Evolutionary conservation across 2,888 invertebrate genomes (phyloP).

Genomic region (Anthophora plumipes): DNA sequence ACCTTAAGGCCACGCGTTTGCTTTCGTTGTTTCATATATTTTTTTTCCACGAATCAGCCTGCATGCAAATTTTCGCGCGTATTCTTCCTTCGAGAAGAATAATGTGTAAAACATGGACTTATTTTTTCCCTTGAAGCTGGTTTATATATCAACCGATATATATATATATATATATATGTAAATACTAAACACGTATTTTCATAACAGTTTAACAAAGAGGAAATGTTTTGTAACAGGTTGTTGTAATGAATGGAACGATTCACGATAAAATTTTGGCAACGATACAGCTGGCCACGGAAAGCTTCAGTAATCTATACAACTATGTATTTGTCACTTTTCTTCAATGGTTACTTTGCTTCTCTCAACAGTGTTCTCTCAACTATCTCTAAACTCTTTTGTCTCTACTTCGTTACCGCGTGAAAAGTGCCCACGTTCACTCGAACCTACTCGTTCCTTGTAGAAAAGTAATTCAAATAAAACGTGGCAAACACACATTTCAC

Average conservation of each 20-base stretch:
- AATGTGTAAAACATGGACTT: no score
- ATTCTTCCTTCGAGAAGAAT: background rate
- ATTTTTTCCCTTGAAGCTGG: no score
- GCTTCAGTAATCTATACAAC: conserved; percentile 11
- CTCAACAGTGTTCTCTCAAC: background rate
- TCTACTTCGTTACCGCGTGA: background rate
- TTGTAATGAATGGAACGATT: conserved; percentile 75
- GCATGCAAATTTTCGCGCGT: background rate
- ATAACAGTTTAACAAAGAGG: background rate
- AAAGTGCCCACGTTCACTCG: background rate
- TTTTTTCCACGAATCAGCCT: conserved; percentile 9
- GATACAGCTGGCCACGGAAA: conserved; percentile 75
- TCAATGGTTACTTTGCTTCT: background rate
- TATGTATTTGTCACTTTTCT: conserved; percentile 28
- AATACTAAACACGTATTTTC: no score
- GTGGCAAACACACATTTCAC: background rate
- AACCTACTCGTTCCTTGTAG: background rate
- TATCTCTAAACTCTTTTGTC: no score
- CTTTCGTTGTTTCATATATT: conserved; percentile 22
- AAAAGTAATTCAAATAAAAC: background rate
- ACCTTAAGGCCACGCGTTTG: background rate
- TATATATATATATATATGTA: no score
- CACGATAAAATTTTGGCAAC: conserved; percentile 77
- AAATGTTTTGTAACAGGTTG: conserved; percentile 15
- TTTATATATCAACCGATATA: no score